phyloP scores from a whole-genome alignment of 2,797 vertebrate genomes.

The Spheniscus humboldti region DNA sequence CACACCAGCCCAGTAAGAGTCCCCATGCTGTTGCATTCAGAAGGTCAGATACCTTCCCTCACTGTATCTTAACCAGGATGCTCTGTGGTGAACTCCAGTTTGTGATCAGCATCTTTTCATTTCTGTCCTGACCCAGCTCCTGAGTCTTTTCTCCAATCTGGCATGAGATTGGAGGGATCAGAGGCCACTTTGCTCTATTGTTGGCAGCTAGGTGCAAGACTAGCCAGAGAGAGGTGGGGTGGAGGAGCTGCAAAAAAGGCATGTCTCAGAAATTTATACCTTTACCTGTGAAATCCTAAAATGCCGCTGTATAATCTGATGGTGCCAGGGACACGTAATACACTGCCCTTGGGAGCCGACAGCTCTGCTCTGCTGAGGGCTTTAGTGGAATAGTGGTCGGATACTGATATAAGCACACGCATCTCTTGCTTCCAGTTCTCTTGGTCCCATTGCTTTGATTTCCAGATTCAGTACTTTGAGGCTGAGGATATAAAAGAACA shows the following conservation, averaged over 20 bases:
- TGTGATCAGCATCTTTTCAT: neutral
- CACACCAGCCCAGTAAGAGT: neutral
- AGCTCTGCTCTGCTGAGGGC: neutral
- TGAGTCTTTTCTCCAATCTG: neutral
- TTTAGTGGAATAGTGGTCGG: accelerated
- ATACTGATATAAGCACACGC: neutral
- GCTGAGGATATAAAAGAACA: neutral
- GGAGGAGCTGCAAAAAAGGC: neutral
- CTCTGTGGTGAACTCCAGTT: neutral
- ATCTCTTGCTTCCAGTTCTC: neutral
- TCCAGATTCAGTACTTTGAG: neutral
- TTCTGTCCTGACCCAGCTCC: neutral
- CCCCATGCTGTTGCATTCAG: neutral
- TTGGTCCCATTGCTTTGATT: neutral
- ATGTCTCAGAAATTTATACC: neutral
- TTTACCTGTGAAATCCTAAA: neutral
- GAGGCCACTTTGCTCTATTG: neutral
- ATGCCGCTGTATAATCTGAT: neutral
- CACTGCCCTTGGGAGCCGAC: neutral
- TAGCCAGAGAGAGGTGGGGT: neutral
- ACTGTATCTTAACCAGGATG: neutral
- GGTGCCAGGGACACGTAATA: neutral
- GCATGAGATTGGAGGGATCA: neutral
- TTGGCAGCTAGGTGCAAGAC: neutral
- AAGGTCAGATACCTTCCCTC: neutral